Evolutionary conservation across 1,140 invertebrate genomes (phyloP).

Genomic region (Drosophila littoralis): DNA sequence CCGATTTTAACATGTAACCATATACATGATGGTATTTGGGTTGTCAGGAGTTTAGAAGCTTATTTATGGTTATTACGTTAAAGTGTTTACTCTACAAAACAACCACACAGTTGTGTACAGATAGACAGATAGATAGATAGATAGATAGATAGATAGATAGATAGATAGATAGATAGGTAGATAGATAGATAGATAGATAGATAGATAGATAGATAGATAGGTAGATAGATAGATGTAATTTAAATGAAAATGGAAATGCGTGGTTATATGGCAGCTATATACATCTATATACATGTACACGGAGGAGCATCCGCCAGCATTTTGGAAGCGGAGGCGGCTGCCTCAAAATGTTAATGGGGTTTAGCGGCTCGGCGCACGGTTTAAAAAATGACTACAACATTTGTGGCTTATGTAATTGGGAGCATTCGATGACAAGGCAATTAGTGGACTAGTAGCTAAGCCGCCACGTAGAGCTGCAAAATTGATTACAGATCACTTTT

Average conservation of each 20-base stretch:
- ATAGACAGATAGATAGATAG: too few relatives aligned
- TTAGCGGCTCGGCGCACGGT: slow-evolving; percentile 23
- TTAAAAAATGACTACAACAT: slow-evolving; percentile 25
- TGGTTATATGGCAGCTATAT: slow-evolving; percentile 17
- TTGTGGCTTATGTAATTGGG: not conserved
- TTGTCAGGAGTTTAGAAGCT: too few relatives aligned
- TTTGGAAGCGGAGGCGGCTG: slow-evolving; percentile 58
- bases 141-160: too few relatives aligned
- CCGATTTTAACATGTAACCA: too few relatives aligned
- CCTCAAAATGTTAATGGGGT: slow-evolving; percentile 57
- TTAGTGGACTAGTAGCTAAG: not conserved
- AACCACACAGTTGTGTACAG: too few relatives aligned
- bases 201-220: too few relatives aligned
- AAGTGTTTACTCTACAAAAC: too few relatives aligned
- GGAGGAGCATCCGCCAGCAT: slow-evolving; percentile 55
- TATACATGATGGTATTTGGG: too few relatives aligned
- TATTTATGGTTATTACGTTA: too few relatives aligned
- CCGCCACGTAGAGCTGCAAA: not conserved
- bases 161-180: too few relatives aligned
- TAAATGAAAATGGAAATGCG: slow-evolving; percentile 41
- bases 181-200: too few relatives aligned
- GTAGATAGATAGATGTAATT: slow-evolving; percentile 12
- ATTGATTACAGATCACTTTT: not conserved
- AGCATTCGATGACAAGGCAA: slow-evolving; percentile 14
- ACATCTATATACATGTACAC: not conserved